Percentiles rank a stretch among this genome's conserved stretches.
Conservation (phyloP, 53 echinoderm and acorn worm genomes). For the Antedon mediterranea region DNA sequence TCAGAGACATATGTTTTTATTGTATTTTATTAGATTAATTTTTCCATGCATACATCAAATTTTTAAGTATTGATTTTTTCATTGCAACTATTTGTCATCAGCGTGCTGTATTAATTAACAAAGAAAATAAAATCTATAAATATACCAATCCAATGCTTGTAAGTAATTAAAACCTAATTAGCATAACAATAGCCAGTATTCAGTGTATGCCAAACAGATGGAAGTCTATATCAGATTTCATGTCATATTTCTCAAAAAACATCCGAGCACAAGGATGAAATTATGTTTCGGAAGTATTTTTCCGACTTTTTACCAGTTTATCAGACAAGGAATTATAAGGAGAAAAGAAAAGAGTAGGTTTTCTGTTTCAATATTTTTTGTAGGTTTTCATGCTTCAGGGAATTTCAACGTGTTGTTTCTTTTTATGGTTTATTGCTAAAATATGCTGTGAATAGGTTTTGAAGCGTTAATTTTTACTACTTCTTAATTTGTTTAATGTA, state of each 20-base stretch:
- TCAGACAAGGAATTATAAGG: slow-evolving; percentile 14
- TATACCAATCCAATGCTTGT: neutral
- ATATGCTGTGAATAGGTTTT: too few relatives aligned
- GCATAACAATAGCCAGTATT: neutral
- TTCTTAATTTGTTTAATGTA: too few relatives aligned
- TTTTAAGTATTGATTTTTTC: neutral
- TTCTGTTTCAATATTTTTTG: neutral
- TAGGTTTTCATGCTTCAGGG: neutral
- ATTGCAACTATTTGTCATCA: neutral
- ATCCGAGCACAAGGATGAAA: neutral
- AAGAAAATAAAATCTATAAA: neutral
- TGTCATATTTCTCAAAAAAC: neutral
- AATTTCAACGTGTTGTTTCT: too few relatives aligned
- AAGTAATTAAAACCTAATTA: neutral
- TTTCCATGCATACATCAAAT: neutral
- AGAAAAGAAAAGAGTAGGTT: slow-evolving; percentile 16
- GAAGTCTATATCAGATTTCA: neutral
- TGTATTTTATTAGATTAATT: too few relatives aligned
- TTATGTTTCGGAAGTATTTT: slow-evolving; percentile 54
- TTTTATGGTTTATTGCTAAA: too few relatives aligned
- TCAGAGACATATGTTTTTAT: too few relatives aligned
- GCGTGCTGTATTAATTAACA: neutral
- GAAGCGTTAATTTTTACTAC: too few relatives aligned
- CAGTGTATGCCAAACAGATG: neutral
- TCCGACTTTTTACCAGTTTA: slow-evolving; percentile 38